Conservation (phyloP, 2,113 vertebrate genomes). For the Mixornis gularis region DNA sequence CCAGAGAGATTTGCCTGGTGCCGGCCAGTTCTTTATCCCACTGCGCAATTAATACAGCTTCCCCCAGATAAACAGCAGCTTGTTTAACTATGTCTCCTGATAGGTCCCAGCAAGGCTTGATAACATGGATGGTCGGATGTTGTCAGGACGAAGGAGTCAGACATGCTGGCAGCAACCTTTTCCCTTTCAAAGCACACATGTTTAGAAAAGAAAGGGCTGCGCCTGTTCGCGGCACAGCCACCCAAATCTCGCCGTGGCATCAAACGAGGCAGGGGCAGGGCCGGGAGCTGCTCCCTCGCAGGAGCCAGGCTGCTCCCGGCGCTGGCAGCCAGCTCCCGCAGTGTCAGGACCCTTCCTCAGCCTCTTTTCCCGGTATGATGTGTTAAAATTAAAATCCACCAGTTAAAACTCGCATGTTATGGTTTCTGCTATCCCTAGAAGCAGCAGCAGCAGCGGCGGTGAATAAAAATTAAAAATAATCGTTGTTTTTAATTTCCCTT, state of each 20-base stretch:
- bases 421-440: not conserved
- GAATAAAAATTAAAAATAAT: not conserved
- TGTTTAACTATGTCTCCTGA: constrained; percentile 82
- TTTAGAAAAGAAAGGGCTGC: constrained; percentile 68
- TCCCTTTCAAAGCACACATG: constrained; percentile 72
- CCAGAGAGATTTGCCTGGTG: constrained; percentile 83
- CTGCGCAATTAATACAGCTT: constrained; percentile 78
- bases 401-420: accelerated
- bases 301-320: not conserved
- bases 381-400: not conserved
- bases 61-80: constrained; percentile 85
- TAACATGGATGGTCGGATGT: constrained; percentile 82
- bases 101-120: constrained; percentile 81
- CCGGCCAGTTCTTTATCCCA: constrained; percentile 76
- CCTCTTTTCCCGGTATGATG: not conserved
- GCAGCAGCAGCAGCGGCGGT: not conserved
- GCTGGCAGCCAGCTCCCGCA: not conserved
- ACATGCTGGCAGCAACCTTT: constrained; percentile 81
- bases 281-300: not conserved
- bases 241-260: constrained; percentile 58
- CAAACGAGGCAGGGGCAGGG: not conserved
- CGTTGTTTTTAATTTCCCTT: not conserved
- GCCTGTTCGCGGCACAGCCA: constrained; percentile 56
- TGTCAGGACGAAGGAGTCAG: constrained; percentile 82
- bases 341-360: not conserved